phyloP scores from a whole-genome alignment of 2,888 invertebrate species.

The Cistogaster globosa region DNA sequence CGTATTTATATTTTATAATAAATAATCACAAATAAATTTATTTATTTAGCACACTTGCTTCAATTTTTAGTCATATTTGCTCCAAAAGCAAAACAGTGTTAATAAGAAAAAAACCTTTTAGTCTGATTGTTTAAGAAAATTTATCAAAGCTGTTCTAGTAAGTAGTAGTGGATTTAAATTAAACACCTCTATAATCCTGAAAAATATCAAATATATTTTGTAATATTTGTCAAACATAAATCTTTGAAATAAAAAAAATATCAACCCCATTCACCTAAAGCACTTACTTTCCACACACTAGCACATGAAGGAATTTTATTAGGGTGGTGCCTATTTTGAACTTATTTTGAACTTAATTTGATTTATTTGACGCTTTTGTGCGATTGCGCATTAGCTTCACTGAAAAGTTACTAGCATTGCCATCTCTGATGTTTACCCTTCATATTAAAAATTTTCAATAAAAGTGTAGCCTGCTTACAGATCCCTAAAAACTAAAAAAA shows the following conservation, averaged over 20 bases:
- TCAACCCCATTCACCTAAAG: neutral
- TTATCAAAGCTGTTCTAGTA: neutral
- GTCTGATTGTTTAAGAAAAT: constrained; percentile 66
- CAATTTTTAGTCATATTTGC: no score
- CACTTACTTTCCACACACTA: neutral
- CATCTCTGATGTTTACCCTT: no score
- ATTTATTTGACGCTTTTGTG: no score
- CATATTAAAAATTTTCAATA: no score
- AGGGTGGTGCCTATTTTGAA: neutral
- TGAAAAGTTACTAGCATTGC: no score
- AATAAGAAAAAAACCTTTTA: constrained; percentile 66
- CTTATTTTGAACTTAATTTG: no score
- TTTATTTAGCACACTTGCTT: no score
- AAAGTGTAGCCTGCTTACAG: no score
- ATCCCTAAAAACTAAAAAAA: no score
- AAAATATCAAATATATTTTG: constrained; percentile 77
- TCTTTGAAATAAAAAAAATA: constrained; percentile 35
- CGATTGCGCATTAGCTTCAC: no score
- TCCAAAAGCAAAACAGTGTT: neutral
- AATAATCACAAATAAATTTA: no score
- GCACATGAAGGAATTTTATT: neutral
- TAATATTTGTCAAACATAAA: constrained; percentile 75
- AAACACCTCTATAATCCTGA: constrained; percentile 79
- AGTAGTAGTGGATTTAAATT: constrained; percentile 35
- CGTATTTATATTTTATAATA: no score